A percentile compares a stretch with the other conserved stretches of the same genome.
Evolutionary conservation across 2,113 vertebrate genomes (phyloP).

Genomic region (Nothocercus nigrocapillus): DNA sequence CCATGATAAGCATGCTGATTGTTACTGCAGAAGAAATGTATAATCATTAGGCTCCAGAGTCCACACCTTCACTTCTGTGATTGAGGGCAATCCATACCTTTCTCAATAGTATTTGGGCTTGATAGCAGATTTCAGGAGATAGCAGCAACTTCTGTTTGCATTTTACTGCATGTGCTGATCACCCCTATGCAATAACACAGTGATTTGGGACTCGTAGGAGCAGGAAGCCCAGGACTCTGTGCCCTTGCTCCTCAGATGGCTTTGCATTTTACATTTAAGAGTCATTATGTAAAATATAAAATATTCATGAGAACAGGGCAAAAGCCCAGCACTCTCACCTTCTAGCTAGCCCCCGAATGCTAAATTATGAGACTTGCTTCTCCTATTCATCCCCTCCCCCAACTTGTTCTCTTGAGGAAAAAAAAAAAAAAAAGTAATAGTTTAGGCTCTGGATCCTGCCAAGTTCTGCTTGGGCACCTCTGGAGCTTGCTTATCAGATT

Average conservation of each 20-base stretch:
- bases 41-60: conserved; percentile 47
- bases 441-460: background rate
- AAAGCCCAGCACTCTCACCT: conserved; percentile 20
- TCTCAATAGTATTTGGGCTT: background rate
- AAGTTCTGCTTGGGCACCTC: no score
- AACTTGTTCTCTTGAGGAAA: background rate
- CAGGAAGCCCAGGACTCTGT: background rate
- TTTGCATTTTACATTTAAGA: conserved; percentile 30
- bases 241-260: background rate
- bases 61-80: conserved; percentile 49
- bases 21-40: conserved; percentile 36
- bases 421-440: no score
- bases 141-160: background rate
- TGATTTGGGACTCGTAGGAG: background rate
- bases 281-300: conserved; percentile 24
- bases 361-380: background rate
- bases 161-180: conserved; percentile 4
- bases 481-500: background rate
- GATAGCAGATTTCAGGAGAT: background rate
- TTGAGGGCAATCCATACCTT: background rate
- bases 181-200: background rate
- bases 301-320: conserved; percentile 7
- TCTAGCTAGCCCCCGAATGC: background rate
- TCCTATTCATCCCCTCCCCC: background rate
- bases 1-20: conserved; percentile 40